Evolutionary conservation across 2,888 invertebrate species (phyloP), one percentile per base, ranked within the genome.

Genomic region (Caenorhabditis sp.): DNA sequence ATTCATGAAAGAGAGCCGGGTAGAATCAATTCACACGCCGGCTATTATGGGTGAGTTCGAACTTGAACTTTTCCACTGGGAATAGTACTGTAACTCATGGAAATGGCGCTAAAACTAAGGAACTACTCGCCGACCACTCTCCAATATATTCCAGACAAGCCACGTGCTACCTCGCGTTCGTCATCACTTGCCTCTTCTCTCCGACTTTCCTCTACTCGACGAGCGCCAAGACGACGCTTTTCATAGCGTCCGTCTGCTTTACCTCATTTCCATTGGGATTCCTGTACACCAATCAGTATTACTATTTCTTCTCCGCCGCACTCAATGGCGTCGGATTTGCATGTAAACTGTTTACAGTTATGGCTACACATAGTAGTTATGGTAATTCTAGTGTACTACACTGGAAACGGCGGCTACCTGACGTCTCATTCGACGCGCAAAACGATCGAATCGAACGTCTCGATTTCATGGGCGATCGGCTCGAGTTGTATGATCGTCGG

Each of bases 261-360:
- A 78, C 80, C 1, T 53, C 76, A 5, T 78, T 71, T 46, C 74
- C 78, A 30, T 37, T 73, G 0, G 79, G 81, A 20, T 83, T 82
- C 65, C 61, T 83, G 32, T 80, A 72, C 53, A 76, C 82, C 1
- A 81, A 82, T 55, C 61, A 58, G 39, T 70, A 80, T 35, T 80
- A 80, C 27, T 83, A 78, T 52, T 83, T 78, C 58, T 61, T 77
- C 26, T 74, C 79, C 2, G 74, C 78, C 2, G 78, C 78, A 0
- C 26, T 81, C 1, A 76, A 79, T 62, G 83, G 83, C 9, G 62
- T 80, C 9, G 83, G 82, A 20, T 83, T 82, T 59, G 81, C 83
- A 7, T 65, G 83, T 82, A 53, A 76, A 76, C 43, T 65, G 9
- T 3, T 2, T 2, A 2, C 2, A 13, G 35, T 13, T 13, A 13